These are phyloP conservation scores for Dorcus hopei DNA, from an alignment of 2,888 invertebrate genomes.

Conservation along the genomic window DNA sequence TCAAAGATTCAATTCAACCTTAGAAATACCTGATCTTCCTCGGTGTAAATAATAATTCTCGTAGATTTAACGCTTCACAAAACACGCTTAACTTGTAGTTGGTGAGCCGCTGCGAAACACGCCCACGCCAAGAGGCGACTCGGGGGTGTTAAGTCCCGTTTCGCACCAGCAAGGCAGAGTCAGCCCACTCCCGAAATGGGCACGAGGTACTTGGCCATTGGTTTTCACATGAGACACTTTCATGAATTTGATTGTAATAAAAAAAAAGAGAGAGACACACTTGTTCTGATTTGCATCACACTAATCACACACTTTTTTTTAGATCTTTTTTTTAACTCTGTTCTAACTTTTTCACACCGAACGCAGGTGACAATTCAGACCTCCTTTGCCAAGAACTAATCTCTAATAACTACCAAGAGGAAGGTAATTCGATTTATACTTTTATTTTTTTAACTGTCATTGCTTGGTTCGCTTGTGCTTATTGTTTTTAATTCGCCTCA, in stretches of 20 bases:
- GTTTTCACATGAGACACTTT: background rate
- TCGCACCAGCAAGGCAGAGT: conserved; percentile 48
- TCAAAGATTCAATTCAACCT: no score
- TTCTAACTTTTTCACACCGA: conserved; percentile 23
- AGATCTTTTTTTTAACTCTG: conserved; percentile 32
- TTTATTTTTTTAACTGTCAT: conserved; percentile 3
- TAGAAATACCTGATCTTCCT: no score
- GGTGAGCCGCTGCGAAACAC: conserved; percentile 55
- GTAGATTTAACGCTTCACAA: background rate
- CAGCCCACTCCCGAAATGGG: conserved; percentile 60
- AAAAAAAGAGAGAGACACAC: background rate
- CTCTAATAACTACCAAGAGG: conserved; percentile 42
- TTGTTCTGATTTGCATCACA: background rate
- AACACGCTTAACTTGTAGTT: conserved; percentile 44
- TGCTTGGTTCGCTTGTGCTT: background rate
- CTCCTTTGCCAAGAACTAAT: conserved; percentile 56
- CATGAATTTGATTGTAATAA: background rate
- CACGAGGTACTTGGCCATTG: conserved; percentile 51
- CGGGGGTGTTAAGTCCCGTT: conserved; percentile 48
- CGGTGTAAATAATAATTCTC: background rate
- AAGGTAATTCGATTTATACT: conserved; percentile 33
- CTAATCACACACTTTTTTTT: conserved; percentile 13
- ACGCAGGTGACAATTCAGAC: conserved; percentile 57
- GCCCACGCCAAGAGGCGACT: conserved; percentile 46
- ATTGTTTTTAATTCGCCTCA: background rate